A percentile compares a stretch with the other conserved stretches of the same genome.
Conservation (phyloP, 1,140 invertebrate genomes). For the Oreohelix idahoensis region DNA sequence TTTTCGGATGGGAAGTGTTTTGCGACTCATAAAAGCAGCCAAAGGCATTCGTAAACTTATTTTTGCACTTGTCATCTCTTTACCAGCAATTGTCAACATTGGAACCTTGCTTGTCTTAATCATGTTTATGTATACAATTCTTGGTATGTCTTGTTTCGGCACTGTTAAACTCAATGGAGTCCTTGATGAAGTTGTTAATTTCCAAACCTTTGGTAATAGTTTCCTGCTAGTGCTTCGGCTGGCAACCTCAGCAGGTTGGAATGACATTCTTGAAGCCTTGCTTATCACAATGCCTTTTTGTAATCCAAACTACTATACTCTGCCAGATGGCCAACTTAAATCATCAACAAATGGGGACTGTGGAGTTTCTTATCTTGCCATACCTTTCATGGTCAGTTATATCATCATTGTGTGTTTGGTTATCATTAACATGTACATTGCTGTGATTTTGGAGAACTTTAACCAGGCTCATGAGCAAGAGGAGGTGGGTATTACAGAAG, state of each 20-base stretch:
- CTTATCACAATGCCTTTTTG: constrained; percentile 88
- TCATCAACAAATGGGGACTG: constrained; percentile 82
- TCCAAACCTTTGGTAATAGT: constrained; percentile 91
- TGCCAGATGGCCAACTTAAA: constrained; percentile 76
- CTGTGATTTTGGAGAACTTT: constrained; percentile 97
- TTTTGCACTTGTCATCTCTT: constrained; percentile 93
- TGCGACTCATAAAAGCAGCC: constrained; percentile 95
- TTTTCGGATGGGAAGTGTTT: constrained; percentile 94
- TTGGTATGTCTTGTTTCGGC: constrained; percentile 95
- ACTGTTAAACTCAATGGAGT: constrained; percentile 85
- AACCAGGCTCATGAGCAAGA: constrained; percentile 96
- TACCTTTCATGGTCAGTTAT: constrained; percentile 94
- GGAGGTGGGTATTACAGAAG: constrained; percentile 93
- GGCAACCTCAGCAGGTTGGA: constrained; percentile 97
- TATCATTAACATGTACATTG: constrained; percentile 99
- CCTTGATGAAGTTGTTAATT: constrained; percentile 79
- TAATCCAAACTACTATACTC: constrained; percentile 77
- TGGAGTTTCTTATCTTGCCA: constrained; percentile 90
- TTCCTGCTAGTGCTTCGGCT: constrained; percentile 94
- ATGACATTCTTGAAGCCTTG: constrained; percentile 93
- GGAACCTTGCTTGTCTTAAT: constrained; percentile 93
- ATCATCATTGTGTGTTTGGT: constrained; percentile 98
- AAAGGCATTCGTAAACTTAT: constrained; percentile 96
- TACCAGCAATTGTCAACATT: constrained; percentile 96
- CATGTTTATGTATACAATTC: constrained; percentile 96